These are phyloP conservation scores for Nomada hirtipes DNA, from an alignment of 2,888 invertebrate species.

Conservation along the genomic window DNA sequence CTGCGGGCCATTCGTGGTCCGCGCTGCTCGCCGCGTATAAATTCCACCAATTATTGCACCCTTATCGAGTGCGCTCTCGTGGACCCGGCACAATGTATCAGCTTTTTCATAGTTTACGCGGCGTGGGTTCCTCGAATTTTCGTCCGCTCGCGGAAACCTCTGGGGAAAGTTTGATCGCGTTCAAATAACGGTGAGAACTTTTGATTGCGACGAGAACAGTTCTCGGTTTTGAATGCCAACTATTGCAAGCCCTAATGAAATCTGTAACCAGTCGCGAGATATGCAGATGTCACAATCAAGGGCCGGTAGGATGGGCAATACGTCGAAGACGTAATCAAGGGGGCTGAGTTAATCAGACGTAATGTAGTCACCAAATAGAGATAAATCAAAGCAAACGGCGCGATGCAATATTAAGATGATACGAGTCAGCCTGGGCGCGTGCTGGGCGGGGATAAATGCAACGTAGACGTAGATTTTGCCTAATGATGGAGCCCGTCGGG, in stretches of 20 bases:
- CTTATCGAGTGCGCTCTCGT: slow-evolving; percentile 4
- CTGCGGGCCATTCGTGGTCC: slow-evolving; percentile 3
- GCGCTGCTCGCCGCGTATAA: slow-evolving; percentile 26
- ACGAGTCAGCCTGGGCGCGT: neutral
- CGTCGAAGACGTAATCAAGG: slow-evolving; percentile 57
- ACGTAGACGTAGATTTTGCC: slow-evolving; percentile 47
- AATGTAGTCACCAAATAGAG: slow-evolving; percentile 64
- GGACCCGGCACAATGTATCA: neutral
- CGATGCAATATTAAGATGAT: slow-evolving; percentile 50
- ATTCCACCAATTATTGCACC: slow-evolving; percentile 42
- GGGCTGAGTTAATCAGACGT: slow-evolving; percentile 62
- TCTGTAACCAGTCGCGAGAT: slow-evolving; percentile 45
- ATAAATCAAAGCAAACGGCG: slow-evolving; percentile 63
- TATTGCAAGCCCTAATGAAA: slow-evolving; percentile 47
- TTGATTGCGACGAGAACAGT: slow-evolving; percentile 32
- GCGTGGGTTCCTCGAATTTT: neutral
- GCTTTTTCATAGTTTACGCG: neutral
- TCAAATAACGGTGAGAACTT: slow-evolving; percentile 24
- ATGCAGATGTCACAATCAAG: slow-evolving; percentile 61
- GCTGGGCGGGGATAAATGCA: slow-evolving; percentile 40
- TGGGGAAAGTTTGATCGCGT: slow-evolving; percentile 44
- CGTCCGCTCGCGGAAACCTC: slow-evolving; percentile 5
- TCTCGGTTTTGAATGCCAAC: slow-evolving; percentile 15
- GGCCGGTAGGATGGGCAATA: slow-evolving; percentile 47
- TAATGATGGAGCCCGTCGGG: slow-evolving; percentile 50